phyloP scores from a whole-genome alignment of 1,140 invertebrate species.

The Saccostrea glomerata region DNA sequence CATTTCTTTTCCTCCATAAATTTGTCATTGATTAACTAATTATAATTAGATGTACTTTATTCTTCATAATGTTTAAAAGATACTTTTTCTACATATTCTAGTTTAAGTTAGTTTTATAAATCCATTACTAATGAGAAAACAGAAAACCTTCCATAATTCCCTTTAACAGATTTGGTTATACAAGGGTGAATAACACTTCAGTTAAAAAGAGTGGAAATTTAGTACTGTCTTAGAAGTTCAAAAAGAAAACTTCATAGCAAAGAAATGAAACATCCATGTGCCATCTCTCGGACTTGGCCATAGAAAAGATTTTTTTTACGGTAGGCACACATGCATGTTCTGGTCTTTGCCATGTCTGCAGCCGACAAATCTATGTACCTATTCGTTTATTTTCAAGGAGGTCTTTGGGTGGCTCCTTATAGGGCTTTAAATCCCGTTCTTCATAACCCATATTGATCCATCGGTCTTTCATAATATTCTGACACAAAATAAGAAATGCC shows the following conservation, averaged over 20 bases:
- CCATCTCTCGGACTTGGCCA: not conserved
- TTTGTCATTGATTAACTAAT: too few relatives aligned
- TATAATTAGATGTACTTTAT: too few relatives aligned
- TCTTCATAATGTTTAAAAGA: too few relatives aligned
- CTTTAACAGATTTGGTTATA: not conserved
- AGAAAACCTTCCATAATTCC: not conserved
- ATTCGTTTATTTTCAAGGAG: slow-evolving; percentile 98
- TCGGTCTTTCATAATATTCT: slow-evolving; percentile 79
- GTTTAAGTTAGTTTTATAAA: too few relatives aligned
- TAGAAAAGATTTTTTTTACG: not conserved
- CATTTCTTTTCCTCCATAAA: too few relatives aligned
- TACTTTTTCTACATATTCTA: too few relatives aligned
- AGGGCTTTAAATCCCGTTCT: slow-evolving; percentile 95
- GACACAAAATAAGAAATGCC: slow-evolving; percentile 67
- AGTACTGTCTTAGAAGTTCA: not conserved
- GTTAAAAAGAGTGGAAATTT: slow-evolving; percentile 35
- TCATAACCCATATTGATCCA: slow-evolving; percentile 79
- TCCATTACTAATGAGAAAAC: not conserved
- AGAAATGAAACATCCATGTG: slow-evolving; percentile 30
- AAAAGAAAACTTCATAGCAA: slow-evolving; percentile 25
- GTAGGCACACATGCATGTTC: slow-evolving; percentile 5
- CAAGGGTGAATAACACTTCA: not conserved
- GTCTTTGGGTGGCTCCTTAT: slow-evolving; percentile 96
- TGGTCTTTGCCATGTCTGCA: slow-evolving; percentile 44
- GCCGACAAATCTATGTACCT: slow-evolving; percentile 72